Evolutionary conservation across 1,140 invertebrate genomes (phyloP), one percentile per base, ranked within the genome.

Genomic region (Stegodyphus mimosarum): DNA sequence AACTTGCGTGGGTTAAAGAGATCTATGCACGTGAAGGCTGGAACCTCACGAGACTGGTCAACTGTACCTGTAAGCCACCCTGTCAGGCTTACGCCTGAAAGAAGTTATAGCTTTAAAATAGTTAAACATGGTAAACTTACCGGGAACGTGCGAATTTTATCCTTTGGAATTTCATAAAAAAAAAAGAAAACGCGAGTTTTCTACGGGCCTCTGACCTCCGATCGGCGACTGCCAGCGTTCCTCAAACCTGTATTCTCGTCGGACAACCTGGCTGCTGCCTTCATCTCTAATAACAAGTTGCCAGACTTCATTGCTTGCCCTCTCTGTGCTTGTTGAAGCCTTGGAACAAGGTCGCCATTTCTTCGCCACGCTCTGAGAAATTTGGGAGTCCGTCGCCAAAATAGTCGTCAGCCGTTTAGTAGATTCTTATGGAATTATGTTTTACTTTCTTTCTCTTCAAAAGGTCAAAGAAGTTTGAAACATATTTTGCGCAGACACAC

Each of bases 191-290:
- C 64, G 13, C 15, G 64, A 67, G 64, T 67, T 67, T 67, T 67
- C 10, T 67, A 7, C 73, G 76, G 81, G 81, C 81, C 72, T 53
- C 72, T 84, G 81, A 84, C 81, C 81, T 63, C 81, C 17, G 52
- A 51, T 50, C 53, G 71, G n/a, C 52, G 67, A 11, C 15, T 15
- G 9, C 55, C 55, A 74, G 53, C 71, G 18, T 80, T 77, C 55
- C 18, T 60, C n/a, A 84, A 84, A 84, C 73, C 81, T 75, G 81
- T 83, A 83, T 83, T 83, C 72, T 71, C 72, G 71, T 81, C 79
- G 33, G 52, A 71, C 55, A 60, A 84, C 81, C 18, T 18, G 33
- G 6, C 79, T 83, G 50, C 77, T 79, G 66, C 64, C 51, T 53
- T 79, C 67, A 67, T 72, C 60, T 84, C 13, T 18, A 76, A 84